Conservation (phyloP, 2,113 vertebrate genomes). For the Hyperoodon ampullatus region DNA sequence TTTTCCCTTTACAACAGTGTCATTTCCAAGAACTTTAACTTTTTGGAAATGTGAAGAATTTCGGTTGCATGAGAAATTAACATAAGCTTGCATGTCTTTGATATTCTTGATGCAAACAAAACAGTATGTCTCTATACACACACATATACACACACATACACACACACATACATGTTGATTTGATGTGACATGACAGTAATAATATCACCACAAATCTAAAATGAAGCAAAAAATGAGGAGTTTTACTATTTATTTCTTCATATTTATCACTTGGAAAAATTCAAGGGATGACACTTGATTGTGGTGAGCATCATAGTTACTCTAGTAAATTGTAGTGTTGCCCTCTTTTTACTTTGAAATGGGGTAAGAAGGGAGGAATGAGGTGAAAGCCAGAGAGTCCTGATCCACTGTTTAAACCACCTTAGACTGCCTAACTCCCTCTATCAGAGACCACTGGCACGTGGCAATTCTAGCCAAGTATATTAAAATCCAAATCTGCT, state of each 20-base stretch:
- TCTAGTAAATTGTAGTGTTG: neutral
- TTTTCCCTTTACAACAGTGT: neutral
- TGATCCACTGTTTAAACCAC: neutral
- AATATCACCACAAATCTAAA: neutral
- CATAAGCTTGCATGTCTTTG: neutral
- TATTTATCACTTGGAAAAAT: neutral
- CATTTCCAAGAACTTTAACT: neutral
- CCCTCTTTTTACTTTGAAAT: neutral
- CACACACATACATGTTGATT: neutral
- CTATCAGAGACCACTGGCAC: neutral
- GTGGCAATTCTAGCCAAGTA: neutral
- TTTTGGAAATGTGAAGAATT: neutral
- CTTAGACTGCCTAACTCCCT: neutral
- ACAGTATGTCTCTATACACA: neutral
- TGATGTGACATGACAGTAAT: neutral
- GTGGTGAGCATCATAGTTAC: neutral
- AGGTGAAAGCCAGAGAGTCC: neutral
- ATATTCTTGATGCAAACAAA: neutral
- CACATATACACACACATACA: neutral
- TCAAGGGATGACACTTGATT: neutral
- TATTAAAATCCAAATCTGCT: neutral
- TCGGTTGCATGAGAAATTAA: slow-evolving; percentile 3
- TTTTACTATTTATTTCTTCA: neutral
- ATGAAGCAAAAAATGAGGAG: neutral
- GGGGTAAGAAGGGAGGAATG: neutral